Percentiles rank a stretch among this genome's conserved stretches.
Conservation (phyloP, 2,888 invertebrate species). For the Acleris holmiana region DNA sequence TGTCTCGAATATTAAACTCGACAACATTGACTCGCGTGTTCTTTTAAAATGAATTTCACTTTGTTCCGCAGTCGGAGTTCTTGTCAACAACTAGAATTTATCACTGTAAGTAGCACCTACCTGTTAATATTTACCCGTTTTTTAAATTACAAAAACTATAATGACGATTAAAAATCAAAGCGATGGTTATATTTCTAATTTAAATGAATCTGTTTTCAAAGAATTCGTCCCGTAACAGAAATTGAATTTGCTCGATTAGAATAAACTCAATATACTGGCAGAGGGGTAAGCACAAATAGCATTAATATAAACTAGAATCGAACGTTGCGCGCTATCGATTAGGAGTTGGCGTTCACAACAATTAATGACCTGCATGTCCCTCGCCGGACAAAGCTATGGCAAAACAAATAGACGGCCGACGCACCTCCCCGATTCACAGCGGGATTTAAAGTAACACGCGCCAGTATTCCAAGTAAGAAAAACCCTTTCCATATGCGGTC, state of each 20-base stretch:
- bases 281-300: slow-evolving; percentile 78
- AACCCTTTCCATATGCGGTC: background rate
- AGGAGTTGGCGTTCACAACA: slow-evolving; percentile 82
- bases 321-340: slow-evolving; percentile 82
- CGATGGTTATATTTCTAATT: too few relatives aligned
- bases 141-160: too few relatives aligned
- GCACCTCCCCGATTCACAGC: slow-evolving; percentile 73
- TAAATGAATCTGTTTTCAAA: background rate
- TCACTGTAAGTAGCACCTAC: too few relatives aligned
- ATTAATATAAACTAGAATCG: slow-evolving; percentile 84
- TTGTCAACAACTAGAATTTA: too few relatives aligned
- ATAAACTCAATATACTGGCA: slow-evolving; percentile 39
- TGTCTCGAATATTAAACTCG: too few relatives aligned
- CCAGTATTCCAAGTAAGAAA: slow-evolving; percentile 3
- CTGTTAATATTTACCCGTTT: too few relatives aligned
- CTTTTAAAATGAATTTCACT: too few relatives aligned
- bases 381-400: slow-evolving; percentile 82
- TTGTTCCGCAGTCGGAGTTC: too few relatives aligned
- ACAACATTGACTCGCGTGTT: too few relatives aligned
- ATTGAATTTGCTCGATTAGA: slow-evolving; percentile 21
- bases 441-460: slow-evolving; percentile 51
- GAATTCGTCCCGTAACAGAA: background rate
- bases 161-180: too few relatives aligned
- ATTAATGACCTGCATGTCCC: slow-evolving; percentile 85
- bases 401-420: slow-evolving; percentile 81